Conservation (phyloP, 2,888 invertebrate species). For the Protula sp. region DNA sequence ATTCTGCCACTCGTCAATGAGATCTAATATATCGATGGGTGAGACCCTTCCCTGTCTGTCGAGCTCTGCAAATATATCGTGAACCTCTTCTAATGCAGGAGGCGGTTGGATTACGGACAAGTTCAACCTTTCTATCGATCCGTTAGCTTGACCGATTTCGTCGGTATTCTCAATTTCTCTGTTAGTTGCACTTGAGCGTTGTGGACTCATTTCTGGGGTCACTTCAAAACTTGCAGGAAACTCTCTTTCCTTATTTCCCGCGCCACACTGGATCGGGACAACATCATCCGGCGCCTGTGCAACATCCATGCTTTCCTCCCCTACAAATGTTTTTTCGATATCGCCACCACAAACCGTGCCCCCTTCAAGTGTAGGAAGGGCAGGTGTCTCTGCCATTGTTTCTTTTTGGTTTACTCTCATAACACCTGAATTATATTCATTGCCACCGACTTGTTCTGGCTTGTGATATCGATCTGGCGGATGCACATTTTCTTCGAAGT, state of each 20-base stretch:
- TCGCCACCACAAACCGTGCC: too few species aligned
- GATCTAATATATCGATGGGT: slow-evolving; percentile 25
- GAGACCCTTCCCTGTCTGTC: slow-evolving; percentile 12
- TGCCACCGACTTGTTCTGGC: too few species aligned
- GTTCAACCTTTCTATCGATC: background rate
- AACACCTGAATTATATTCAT: background rate
- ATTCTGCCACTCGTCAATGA: slow-evolving; percentile 32
- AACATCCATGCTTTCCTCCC: background rate
- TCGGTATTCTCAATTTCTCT: background rate
- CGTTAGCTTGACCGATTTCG: background rate
- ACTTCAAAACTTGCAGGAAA: too few species aligned
- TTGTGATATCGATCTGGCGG: too few species aligned
- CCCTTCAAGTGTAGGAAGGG: background rate
- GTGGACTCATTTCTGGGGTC: background rate
- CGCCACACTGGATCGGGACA: too few species aligned
- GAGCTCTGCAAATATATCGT: slow-evolving; percentile 19
- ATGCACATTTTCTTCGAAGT: background rate
- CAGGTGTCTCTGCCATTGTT: background rate
- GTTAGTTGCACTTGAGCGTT: background rate
- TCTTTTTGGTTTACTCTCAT: background rate
- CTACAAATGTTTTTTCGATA: too few species aligned
- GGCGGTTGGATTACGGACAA: background rate
- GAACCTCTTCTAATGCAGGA: slow-evolving; percentile 15
- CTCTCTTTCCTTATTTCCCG: too few species aligned
- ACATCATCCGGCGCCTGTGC: background rate